Percentiles rank a stretch among this genome's conserved stretches.
Evolutionary conservation across 2,888 invertebrate species (phyloP).

Genomic region (Mantis religiosa): DNA sequence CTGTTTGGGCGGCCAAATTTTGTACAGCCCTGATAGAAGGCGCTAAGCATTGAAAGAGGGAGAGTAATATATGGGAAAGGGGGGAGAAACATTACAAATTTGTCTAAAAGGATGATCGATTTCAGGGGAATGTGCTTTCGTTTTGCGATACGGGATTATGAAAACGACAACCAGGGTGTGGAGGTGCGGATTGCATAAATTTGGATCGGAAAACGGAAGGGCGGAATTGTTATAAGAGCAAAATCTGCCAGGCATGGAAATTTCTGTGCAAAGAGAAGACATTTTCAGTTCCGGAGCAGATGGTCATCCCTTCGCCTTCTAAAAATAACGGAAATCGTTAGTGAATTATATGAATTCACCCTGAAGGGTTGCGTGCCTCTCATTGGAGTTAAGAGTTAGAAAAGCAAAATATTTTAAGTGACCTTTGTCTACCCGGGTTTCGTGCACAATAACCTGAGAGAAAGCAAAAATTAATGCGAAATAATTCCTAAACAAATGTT

Average conservation of each 20-base stretch:
- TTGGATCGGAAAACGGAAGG: background rate
- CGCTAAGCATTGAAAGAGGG: background rate
- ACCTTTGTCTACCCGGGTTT: background rate
- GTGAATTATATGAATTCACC: background rate
- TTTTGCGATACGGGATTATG: background rate
- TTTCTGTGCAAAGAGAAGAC: background rate
- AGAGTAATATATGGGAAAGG: background rate
- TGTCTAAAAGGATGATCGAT: constrained; percentile 16
- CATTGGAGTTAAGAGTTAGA: background rate
- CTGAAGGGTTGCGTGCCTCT: background rate
- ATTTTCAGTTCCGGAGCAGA: background rate
- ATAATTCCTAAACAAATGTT: no score
- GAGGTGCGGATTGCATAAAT: background rate
- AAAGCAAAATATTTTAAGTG: background rate
- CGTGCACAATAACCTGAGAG: no score
- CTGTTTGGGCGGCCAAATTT: background rate
- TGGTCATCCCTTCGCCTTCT: background rate
- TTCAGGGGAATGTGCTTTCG: background rate
- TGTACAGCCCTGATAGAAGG: background rate
- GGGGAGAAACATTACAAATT: background rate
- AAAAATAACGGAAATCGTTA: background rate
- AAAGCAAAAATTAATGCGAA: no score
- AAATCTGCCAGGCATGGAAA: background rate
- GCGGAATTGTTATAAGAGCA: background rate
- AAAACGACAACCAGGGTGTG: background rate